phyloP scores from a whole-genome alignment of 2,113 vertebrate species.

The Equus przewalskii region DNA sequence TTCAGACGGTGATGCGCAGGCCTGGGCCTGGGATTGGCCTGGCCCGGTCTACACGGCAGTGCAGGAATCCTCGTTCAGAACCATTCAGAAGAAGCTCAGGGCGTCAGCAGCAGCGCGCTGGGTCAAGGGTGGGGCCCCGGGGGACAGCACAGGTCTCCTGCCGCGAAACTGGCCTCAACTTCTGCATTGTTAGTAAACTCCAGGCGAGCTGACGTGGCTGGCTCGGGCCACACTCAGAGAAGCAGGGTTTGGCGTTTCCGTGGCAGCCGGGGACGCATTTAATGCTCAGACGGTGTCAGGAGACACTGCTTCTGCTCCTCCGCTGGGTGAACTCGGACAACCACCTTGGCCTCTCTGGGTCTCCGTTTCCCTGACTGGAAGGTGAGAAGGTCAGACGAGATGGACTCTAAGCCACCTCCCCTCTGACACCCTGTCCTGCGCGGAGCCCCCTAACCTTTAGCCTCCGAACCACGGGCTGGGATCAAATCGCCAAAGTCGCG shows the following conservation, averaged over 20 bases:
- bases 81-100: background rate
- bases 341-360: background rate
- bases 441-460: rapidly evolving
- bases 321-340: background rate
- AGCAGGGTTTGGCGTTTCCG: rapidly evolving
- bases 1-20: rapidly evolving
- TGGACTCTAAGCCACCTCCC: background rate
- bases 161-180: background rate
- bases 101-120: rapidly evolving
- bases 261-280: rapidly evolving
- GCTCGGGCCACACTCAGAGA: rapidly evolving
- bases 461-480: background rate
- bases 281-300: background rate
- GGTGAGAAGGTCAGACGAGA: rapidly evolving
- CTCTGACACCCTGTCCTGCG: background rate
- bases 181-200: background rate
- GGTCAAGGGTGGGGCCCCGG: rapidly evolving
- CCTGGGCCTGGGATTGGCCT: rapidly evolving
- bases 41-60: rapidly evolving
- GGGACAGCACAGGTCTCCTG: rapidly evolving
- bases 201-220: rapidly evolving
- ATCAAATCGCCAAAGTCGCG: background rate
- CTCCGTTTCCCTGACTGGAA: background rate
- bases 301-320: background rate
- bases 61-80: rapidly evolving